Conservation (phyloP, 2,113 vertebrate species). For the Chauna torquata region DNA sequence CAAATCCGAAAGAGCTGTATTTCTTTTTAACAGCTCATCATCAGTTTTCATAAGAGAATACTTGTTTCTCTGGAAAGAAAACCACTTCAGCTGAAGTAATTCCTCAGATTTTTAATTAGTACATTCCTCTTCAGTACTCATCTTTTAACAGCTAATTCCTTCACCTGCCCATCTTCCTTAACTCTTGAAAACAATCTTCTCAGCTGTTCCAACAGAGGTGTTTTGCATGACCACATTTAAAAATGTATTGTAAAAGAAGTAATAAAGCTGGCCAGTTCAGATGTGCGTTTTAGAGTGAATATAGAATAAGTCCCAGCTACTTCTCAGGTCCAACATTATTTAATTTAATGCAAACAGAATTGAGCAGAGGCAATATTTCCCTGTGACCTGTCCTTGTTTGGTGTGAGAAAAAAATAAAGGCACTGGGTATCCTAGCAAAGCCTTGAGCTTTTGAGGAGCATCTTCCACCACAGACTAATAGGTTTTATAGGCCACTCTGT, state of each 20-base stretch:
- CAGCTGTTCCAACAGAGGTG: not conserved
- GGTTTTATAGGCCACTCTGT: not conserved
- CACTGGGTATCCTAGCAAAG: not conserved
- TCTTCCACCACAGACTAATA: not conserved
- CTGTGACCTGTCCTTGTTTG: not conserved
- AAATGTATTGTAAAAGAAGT: not conserved
- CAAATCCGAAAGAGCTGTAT: not conserved
- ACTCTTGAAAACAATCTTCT: not conserved
- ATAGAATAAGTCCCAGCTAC: not conserved
- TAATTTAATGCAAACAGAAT: not conserved
- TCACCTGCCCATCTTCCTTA: not conserved
- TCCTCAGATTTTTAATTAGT: conserved; percentile 49
- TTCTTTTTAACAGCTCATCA: conserved; percentile 18
- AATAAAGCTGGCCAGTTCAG: not conserved
- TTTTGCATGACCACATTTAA: not conserved
- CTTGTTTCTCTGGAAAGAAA: conserved; percentile 20
- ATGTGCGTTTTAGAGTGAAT: not conserved
- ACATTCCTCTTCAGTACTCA: not conserved
- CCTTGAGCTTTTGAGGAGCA: not conserved
- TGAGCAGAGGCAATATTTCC: not conserved
- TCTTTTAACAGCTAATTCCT: conserved; percentile 17
- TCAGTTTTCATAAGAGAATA: not conserved
- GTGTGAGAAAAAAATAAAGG: not conserved
- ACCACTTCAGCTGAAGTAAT: conserved; percentile 21
- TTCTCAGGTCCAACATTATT: not conserved